Percentiles rank a stretch among this genome's conserved stretches.
Evolutionary conservation across 2,113 vertebrate genomes (phyloP).

Genomic region (Neopipo cinnamomea): DNA sequence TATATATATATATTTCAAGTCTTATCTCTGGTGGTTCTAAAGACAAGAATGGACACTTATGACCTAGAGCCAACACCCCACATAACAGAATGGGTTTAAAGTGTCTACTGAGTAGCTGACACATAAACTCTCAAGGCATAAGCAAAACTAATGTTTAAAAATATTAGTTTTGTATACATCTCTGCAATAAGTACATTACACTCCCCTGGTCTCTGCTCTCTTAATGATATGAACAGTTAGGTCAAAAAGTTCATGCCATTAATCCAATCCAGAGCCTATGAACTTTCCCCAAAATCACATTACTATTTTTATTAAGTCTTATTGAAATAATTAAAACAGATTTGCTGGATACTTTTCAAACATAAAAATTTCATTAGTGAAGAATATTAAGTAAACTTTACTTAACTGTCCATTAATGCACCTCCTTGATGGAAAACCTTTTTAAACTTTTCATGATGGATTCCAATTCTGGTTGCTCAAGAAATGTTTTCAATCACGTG

Average conservation of each 20-base stretch:
- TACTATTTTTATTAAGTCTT: not conserved
- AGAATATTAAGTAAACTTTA: not conserved
- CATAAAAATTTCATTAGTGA: not conserved
- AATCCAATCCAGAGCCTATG: not conserved
- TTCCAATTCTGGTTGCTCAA: not conserved
- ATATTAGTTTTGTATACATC: not conserved
- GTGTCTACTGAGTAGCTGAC: not conserved
- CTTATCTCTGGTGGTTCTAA: not conserved
- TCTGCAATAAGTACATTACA: not conserved
- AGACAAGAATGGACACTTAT: not conserved
- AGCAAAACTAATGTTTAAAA: not conserved
- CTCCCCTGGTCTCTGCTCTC: not conserved
- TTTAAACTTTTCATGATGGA: not conserved
- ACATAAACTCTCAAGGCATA: not conserved
- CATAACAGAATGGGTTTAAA: not conserved
- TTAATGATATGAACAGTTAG: not conserved
- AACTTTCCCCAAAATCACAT: not conserved
- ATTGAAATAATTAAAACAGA: not conserved
- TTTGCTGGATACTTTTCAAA: not conserved
- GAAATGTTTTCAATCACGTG: not conserved
- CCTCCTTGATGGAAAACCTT: not conserved
- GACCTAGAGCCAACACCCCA: rapidly evolving
- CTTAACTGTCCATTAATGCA: not conserved
- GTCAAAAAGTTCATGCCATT: not conserved
- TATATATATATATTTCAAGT: no score